These are phyloP conservation scores for Pimephales promelas DNA, from an alignment of 2,113 vertebrate genomes.

Conservation along the genomic window DNA sequence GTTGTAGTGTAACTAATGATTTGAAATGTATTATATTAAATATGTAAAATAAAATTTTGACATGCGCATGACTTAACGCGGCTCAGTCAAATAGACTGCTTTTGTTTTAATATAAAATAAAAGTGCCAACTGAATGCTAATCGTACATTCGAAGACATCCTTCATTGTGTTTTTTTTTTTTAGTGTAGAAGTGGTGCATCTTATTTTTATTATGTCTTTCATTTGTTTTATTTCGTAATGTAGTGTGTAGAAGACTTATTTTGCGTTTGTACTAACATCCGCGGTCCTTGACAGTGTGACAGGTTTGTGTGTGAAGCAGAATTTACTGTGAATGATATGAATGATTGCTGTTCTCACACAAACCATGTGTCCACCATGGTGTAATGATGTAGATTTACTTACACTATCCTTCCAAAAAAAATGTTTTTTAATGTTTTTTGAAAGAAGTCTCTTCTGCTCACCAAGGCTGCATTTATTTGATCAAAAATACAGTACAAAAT, in stretches of 20 bases:
- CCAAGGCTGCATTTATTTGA: not conserved
- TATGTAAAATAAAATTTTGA: constrained; percentile 99
- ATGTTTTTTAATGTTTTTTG: not conserved
- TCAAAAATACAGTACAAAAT: not conserved
- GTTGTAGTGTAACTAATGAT: constrained; percentile 92
- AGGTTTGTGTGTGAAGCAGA: constrained; percentile 57
- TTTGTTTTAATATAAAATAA: constrained; percentile 23
- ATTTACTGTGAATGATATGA: not conserved
- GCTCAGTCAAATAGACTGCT: constrained; percentile 70
- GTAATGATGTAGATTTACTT: constrained; percentile 42
- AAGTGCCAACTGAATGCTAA: not conserved
- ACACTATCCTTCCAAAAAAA: not conserved
- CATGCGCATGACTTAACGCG: constrained; percentile 89
- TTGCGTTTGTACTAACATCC: constrained; percentile 74
- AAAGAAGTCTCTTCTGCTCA: not conserved
- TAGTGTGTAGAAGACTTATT: constrained; percentile 58
- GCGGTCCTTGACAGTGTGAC: constrained; percentile 60
- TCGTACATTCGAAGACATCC: not conserved
- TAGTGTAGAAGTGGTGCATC: not conserved
- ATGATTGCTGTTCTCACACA: constrained; percentile 52
- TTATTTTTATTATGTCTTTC: constrained; percentile 51
- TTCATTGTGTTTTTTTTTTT: not conserved
- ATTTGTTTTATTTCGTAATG: constrained; percentile 57
- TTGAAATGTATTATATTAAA: constrained; percentile 99
- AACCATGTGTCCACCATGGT: constrained; percentile 55